Evolutionary conservation across 2,113 vertebrate genomes (phyloP).

Genomic region (Cnemophilus loriae): DNA sequence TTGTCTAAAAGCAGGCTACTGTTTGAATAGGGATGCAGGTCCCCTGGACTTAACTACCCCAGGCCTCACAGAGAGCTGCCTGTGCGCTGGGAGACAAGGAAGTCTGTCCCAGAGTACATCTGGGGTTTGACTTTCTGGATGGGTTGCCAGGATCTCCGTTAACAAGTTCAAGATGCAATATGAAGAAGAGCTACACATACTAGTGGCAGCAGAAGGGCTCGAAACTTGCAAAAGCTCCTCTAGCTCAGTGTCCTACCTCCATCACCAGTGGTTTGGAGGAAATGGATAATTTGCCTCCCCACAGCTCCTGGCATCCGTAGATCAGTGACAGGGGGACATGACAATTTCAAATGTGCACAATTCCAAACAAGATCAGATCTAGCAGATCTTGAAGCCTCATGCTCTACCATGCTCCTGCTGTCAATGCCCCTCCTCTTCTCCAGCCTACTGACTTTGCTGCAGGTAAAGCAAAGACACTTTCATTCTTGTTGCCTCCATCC

Average conservation of each 20-base stretch:
- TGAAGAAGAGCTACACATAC: not conserved
- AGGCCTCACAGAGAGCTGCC: not conserved
- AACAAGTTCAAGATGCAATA: not conserved
- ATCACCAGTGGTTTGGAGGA: not conserved
- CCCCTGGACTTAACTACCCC: not conserved
- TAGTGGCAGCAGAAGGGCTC: not conserved
- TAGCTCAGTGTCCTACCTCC: not conserved
- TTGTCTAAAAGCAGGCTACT: not conserved
- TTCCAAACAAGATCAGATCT: not conserved
- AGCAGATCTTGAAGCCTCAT: not conserved
- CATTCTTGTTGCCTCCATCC: not conserved
- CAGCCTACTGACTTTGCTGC: not conserved
- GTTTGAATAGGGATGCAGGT: not conserved
- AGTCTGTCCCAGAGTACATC: not conserved
- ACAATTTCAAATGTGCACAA: not conserved
- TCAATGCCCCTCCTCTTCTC: not conserved
- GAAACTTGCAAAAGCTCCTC: not conserved
- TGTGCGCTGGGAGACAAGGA: not conserved
- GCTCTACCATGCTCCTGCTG: not conserved
- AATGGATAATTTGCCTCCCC: not conserved
- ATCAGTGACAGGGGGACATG: not conserved
- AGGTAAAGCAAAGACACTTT: not conserved
- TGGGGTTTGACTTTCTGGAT: not conserved
- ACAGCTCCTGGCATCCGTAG: not conserved
- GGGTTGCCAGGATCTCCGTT: not conserved